Evolutionary conservation across 2,797 vertebrate species (phyloP), one percentile per base, ranked within the genome.

Genomic region (Enteromius viviparus): DNA sequence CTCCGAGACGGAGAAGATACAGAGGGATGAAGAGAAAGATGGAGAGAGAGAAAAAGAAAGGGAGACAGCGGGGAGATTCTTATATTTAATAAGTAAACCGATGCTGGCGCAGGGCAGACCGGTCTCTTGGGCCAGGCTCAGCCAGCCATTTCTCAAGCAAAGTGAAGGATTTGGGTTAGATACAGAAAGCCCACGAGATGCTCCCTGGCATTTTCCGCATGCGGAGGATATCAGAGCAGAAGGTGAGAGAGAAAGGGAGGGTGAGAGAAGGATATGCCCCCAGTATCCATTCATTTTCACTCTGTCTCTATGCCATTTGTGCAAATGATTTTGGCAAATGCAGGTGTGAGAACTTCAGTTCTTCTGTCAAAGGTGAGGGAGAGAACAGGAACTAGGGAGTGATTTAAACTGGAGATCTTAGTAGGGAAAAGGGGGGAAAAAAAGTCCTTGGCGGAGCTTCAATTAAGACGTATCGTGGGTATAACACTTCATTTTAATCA

Each of bases 151-250:
- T 94, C 92, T 96, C 94, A 95, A 93, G 90, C 90, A 91, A 94
- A 94, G 91, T 94, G 94, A 96, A 95, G 94, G 94, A 94, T 96
- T 94, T 94, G 90, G 95, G 94, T 95, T 95, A 94, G 93, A 93
- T 91, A 87, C 85, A 82, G 88, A 91, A 91, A 91, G 87, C 94
- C 93, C 93, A 89, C 83, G 92, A 95, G 94, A 94, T 89, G 89
- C 88, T 91, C 87, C 89, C 90, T 93, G 91, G 92, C 91, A 90
- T 92, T 94, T 83, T 91, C 87, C 85, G 87, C 80, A 87, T 87
- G 86, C 87, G 84, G 87, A 90, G 77, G 85, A 80, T 89, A 87
- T 83, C 83, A 79, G 74, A 87, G 83, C 82, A 78, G 17, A 75
- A 82, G 65, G 49, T 26, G 55, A 62, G 83, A 47, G 65, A 72